A percentile compares a stretch with the other conserved stretches of the same genome.
phyloP scores from a whole-genome alignment of 1,140 invertebrate genomes.

The Drosophila ananassae region DNA sequence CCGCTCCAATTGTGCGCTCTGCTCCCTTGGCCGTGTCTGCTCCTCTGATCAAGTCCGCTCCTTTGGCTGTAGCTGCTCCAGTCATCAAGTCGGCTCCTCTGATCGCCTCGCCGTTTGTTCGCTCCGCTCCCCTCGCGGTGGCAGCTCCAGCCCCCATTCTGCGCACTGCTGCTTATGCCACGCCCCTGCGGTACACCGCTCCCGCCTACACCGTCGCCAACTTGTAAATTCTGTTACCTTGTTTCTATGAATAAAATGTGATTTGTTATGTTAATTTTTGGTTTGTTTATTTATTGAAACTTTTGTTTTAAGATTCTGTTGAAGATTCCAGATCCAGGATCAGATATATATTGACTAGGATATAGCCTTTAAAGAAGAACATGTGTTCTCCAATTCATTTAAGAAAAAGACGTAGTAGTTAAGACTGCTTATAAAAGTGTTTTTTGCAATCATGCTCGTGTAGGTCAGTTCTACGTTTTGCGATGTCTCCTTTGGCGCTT shows the following conservation, averaged over 20 bases:
- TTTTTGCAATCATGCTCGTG: neutral
- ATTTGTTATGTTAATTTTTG: constrained; percentile 45
- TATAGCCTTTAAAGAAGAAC: no score
- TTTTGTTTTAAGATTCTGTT: neutral
- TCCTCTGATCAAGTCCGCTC: constrained; percentile 52
- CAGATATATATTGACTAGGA: no score
- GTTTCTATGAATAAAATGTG: constrained; percentile 63
- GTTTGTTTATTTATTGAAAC: neutral
- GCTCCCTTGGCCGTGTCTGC: constrained; percentile 58
- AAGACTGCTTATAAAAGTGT: neutral
- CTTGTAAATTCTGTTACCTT: constrained; percentile 50
- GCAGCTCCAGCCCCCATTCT: constrained; percentile 30
- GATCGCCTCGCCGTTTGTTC: constrained; percentile 51
- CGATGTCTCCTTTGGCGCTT: neutral
- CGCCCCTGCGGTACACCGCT: constrained; percentile 59
- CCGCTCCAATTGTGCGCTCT: constrained; percentile 65
- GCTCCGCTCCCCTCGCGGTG: constrained; percentile 68
- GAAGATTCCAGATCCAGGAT: neutral
- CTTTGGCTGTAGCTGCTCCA: constrained; percentile 54
- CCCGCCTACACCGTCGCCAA: constrained; percentile 62
- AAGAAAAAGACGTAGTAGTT: no score
- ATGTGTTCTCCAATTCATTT: no score
- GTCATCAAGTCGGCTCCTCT: constrained; percentile 67
- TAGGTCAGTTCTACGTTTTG: constrained; percentile 27
- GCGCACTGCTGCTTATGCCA: constrained; percentile 48